A percentile compares a stretch with the other conserved stretches of the same genome.
These are phyloP conservation scores for Dryocosmus kuriphilus DNA, from an alignment of 2,888 invertebrate species.

Conservation along the genomic window DNA sequence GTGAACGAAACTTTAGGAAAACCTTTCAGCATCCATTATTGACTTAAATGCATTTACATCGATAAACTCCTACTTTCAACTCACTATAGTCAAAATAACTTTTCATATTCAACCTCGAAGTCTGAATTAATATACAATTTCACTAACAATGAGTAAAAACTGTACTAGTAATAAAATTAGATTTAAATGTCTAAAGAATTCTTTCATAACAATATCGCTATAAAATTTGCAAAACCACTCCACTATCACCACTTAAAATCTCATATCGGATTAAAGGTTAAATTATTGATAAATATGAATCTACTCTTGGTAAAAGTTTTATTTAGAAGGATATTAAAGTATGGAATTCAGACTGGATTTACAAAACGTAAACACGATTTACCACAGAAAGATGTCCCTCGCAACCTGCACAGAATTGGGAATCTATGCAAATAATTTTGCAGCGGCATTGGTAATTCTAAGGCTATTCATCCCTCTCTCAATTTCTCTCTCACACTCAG, in stretches of 20 bases:
- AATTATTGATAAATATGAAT: not conserved
- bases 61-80: not conserved
- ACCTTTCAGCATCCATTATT: not conserved
- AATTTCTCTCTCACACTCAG: slow-evolving; percentile 53
- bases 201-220: no score
- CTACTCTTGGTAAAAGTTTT: not conserved
- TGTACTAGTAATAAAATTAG: no score
- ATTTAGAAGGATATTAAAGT: not conserved
- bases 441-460: slow-evolving; percentile 36
- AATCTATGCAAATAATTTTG: slow-evolving; percentile 39
- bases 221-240: no score
- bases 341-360: not conserved
- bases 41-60: not conserved
- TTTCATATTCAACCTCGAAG: no score
- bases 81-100: no score
- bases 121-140: not conserved
- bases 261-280: no score
- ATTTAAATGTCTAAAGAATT: no score
- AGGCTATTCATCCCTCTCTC: slow-evolving; percentile 44
- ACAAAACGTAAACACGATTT: slow-evolving; percentile 25
- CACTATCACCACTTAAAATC: no score
- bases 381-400: slow-evolving; percentile 19
- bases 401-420: slow-evolving; percentile 3
- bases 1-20: not conserved
- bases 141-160: not conserved